These are phyloP conservation scores for Hydroisotoma schaefferi DNA, from an alignment of 2,888 invertebrate species.

Conservation along the genomic window DNA sequence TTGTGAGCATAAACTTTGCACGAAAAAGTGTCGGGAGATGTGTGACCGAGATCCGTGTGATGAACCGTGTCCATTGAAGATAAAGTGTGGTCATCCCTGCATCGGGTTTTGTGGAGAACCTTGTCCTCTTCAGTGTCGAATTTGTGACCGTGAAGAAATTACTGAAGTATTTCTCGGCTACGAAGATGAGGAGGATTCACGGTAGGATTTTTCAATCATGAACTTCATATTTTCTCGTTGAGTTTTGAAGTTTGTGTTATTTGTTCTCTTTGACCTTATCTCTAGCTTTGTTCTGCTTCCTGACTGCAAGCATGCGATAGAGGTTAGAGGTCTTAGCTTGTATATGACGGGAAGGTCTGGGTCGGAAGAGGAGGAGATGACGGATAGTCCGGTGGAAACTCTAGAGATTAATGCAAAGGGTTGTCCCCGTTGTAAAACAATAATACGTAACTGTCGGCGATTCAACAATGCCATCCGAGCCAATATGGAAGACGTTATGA, in stretches of 20 bases:
- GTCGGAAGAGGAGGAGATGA: too few relatives aligned
- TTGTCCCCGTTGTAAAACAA: constrained; percentile 24
- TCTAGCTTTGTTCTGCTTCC: constrained; percentile 50
- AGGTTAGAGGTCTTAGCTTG: constrained; percentile 51
- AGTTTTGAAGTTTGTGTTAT: too few relatives aligned
- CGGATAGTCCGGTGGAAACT: too few relatives aligned
- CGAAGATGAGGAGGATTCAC: constrained; percentile 27
- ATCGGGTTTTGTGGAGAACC: constrained; percentile 67
- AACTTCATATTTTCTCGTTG: too few relatives aligned
- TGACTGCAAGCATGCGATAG: constrained; percentile 52
- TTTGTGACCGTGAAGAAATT: constrained; percentile 55
- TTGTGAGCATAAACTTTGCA: constrained; percentile 30
- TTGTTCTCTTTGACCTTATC: too few relatives aligned
- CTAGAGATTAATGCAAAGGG: constrained; percentile 17
- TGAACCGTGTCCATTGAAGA: constrained; percentile 50
- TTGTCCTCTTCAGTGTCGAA: constrained; percentile 61
- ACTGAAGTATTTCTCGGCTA: constrained; percentile 14
- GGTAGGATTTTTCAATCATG: too few relatives aligned
- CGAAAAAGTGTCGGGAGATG: constrained; percentile 45
- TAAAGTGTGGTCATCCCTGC: constrained; percentile 54
- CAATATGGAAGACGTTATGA: constrained; percentile 32
- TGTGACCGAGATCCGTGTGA: constrained; percentile 52
- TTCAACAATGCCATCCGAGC: constrained; percentile 21
- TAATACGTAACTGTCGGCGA: constrained; percentile 21
- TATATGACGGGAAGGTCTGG: too few relatives aligned